Base-by-base conservation (phyloP, 2,113 vertebrate genomes). In the Scolopax mira region DNA sequence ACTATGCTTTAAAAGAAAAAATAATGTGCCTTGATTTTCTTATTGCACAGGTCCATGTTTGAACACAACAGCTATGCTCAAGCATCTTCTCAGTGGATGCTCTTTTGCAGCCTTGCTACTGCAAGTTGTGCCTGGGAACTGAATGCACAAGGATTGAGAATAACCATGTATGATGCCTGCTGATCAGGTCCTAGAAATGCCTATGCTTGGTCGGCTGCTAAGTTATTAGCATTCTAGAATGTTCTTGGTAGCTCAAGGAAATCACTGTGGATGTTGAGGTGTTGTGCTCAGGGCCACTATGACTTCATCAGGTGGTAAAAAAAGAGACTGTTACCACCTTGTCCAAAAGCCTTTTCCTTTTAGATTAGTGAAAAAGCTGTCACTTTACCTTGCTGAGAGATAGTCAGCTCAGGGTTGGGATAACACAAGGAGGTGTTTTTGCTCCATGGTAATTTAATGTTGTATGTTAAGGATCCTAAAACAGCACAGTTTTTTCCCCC, bases 401-500 rank as follows among this genome's bases (percentile, higher is more conserved):
- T 4, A 84, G 10, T 8, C 31, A 46, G 19, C 3, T 83, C 28
- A 55, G 57, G 13, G 21, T 0, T 58, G 23, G 30, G 37, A n/a
- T 7, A 42, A 66, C 8, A 15, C 1, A 3, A 21, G 54, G 10
- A 51, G 8, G 42, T 17, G 6, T 18, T 85, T 64, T 54, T 61
- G 6, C 22, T 69, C 49, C 55, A 24, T 6, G 7, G 9, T 52
- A 82, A 82, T 22, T 61, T 69, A 65, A 3, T 7, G n/a, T 69
- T 85, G 9, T n/a, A 9, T 25, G 11, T 61, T 77, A 69, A 51
- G 57, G 67, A 81, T 4, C 33, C 48, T 67, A 48, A 93, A 79
- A 7, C 8, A 31, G 9, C 8, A 10, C 6, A 46, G 3, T 23
- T 51, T 1, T 13, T 3, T 1, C 2, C 1, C 3, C 1, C 9